These are phyloP conservation scores for Pissodes strobi DNA, from an alignment of 1,140 invertebrate species.

Conservation along the genomic window DNA sequence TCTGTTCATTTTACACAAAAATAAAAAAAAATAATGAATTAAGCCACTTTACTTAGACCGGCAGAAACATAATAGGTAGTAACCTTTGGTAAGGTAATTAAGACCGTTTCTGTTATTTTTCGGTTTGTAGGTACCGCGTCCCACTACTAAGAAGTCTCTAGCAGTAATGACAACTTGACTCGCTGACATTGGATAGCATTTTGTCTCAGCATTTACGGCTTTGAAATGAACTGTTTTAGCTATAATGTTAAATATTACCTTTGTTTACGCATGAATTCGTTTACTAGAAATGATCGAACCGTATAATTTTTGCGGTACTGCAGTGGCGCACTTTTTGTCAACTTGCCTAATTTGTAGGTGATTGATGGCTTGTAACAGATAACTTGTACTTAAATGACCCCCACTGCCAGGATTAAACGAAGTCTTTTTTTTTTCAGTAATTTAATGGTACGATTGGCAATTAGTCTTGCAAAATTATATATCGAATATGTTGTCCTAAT, in stretches of 20 bases:
- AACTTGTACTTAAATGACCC: too few relatives aligned
- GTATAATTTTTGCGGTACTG: constrained; percentile 39
- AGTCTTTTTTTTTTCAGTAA: too few relatives aligned
- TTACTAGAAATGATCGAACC: constrained; percentile 36
- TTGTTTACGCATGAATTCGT: constrained; percentile 49
- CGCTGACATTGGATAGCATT: constrained; percentile 18
- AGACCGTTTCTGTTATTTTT: constrained; percentile 17
- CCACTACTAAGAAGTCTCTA: constrained; percentile 21
- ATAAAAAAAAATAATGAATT: neutral
- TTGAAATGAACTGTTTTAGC: constrained; percentile 40
- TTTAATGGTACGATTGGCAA: too few relatives aligned
- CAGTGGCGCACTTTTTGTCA: constrained; percentile 27
- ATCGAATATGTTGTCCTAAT: too few relatives aligned
- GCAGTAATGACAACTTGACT: constrained; percentile 12
- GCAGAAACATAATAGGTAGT: constrained; percentile 17
- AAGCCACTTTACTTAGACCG: constrained; percentile 10
- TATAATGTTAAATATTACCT: constrained; percentile 51
- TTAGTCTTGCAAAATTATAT: too few relatives aligned
- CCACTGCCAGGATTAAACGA: too few relatives aligned
- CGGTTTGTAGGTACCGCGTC: constrained; percentile 3
- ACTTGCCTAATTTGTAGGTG: constrained; percentile 4
- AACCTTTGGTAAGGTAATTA: constrained; percentile 16
- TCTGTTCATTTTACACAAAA: constrained; percentile 20
- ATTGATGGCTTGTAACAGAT: neutral
- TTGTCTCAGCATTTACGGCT: constrained; percentile 37